Percentiles rank a stretch among this genome's conserved stretches.
phyloP scores from a whole-genome alignment of 2,113 vertebrate genomes.

The Erythrolamprus reginae region DNA sequence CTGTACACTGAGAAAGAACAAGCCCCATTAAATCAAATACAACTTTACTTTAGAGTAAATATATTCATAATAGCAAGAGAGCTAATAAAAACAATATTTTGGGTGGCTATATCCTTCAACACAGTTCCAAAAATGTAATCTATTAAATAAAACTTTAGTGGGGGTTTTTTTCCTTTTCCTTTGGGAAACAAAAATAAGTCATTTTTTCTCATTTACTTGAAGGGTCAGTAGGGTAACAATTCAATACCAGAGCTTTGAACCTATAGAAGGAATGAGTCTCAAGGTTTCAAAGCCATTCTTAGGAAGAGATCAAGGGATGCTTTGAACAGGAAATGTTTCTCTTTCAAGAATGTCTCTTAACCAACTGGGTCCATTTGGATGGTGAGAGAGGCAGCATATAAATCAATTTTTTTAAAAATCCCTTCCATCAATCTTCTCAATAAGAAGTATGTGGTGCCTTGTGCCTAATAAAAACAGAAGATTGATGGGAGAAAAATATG shows the following conservation, averaged over 20 bases:
- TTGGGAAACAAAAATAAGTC: background rate
- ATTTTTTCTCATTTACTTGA: background rate
- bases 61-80: background rate
- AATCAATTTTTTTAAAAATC: background rate
- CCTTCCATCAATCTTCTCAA: background rate
- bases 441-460: background rate
- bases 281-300: background rate
- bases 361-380: background rate
- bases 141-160: background rate
- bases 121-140: background rate
- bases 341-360: background rate
- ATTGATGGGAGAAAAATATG: too few relatives aligned
- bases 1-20: background rate
- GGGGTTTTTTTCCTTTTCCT: background rate
- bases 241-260: background rate
- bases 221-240: background rate
- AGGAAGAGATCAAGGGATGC: background rate
- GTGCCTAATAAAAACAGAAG: too few relatives aligned
- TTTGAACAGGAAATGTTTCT: background rate
- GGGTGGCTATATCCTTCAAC: background rate
- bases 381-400: background rate
- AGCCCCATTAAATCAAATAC: background rate
- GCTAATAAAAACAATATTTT: background rate
- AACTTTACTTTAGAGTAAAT: background rate
- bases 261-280: background rate